Evolutionary conservation across 1,140 invertebrate species (phyloP).

Genomic region (Eurytemora carolleeae): DNA sequence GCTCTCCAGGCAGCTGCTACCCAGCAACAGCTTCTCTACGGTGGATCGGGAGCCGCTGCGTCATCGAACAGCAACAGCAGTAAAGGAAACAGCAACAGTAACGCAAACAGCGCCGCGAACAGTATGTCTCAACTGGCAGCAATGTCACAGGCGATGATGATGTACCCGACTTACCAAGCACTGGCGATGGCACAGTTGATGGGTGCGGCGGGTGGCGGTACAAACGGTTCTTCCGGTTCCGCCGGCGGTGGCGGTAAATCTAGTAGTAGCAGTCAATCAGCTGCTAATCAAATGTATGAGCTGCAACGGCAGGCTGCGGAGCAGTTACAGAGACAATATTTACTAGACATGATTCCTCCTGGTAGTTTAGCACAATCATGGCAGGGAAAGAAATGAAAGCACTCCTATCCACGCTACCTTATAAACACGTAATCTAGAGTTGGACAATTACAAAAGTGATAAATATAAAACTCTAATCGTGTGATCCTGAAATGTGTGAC

Average conservation of each 20-base stretch:
- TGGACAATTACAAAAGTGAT: too few species aligned
- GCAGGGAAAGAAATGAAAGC: background rate
- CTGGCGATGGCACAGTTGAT: slow-evolving; percentile 24
- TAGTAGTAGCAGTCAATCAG: slow-evolving; percentile 11
- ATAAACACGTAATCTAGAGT: too few species aligned
- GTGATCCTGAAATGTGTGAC: too few species aligned
- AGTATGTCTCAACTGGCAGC: slow-evolving; percentile 27
- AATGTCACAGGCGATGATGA: slow-evolving; percentile 28
- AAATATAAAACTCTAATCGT: too few species aligned
- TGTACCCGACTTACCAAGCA: slow-evolving; percentile 21
- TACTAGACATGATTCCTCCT: slow-evolving; percentile 78
- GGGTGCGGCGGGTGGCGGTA: slow-evolving; percentile 24
- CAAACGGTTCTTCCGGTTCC: slow-evolving; percentile 19
- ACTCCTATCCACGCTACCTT: too few species aligned
- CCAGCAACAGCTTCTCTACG: slow-evolving; percentile 8
- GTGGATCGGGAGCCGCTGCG: slow-evolving; percentile 17
- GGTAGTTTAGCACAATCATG: slow-evolving; percentile 5
- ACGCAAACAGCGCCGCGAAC: too few species aligned
- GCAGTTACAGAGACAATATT: slow-evolving; percentile 80
- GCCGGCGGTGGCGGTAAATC: slow-evolving; percentile 16
- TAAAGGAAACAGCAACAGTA: too few species aligned
- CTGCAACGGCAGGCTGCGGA: slow-evolving; percentile 21
- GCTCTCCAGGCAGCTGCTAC: slow-evolving; percentile 18
- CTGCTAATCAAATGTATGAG: slow-evolving; percentile 15
- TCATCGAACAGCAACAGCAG: background rate